Evolutionary conservation across 1,140 invertebrate genomes (phyloP).

Genomic region (Harpegnathos saltator): DNA sequence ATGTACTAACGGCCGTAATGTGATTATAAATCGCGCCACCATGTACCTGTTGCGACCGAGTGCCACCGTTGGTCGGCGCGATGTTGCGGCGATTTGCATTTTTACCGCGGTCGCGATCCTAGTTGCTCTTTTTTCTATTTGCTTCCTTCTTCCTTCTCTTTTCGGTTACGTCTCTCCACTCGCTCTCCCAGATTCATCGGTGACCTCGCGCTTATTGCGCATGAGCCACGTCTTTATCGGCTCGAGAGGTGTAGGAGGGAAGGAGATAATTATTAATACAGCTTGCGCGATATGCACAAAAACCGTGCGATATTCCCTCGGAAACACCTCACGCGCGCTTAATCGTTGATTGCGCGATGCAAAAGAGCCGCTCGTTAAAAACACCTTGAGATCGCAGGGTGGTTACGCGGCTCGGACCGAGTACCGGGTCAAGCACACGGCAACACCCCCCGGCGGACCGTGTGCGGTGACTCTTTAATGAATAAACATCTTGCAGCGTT

Average conservation of each 20-base stretch:
- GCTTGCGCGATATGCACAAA: constrained; percentile 51
- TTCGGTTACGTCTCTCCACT: neutral
- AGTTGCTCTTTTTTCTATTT: neutral
- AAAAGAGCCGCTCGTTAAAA: neutral
- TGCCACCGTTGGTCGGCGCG: neutral
- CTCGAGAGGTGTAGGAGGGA: no score
- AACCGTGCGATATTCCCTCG: no score
- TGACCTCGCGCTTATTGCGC: constrained; percentile 32
- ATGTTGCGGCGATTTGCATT: constrained; percentile 49
- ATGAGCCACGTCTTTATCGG: constrained; percentile 58
- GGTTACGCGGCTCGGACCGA: neutral
- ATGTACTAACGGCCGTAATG: constrained; percentile 52
- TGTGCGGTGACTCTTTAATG: constrained; percentile 19
- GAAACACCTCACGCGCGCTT: no score
- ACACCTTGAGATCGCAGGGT: no score
- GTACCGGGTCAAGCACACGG: neutral
- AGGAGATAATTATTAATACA: constrained; percentile 45
- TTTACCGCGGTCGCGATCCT: constrained; percentile 56
- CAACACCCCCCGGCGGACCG: neutral
- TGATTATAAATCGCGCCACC: constrained; percentile 57
- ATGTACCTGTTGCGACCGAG: constrained; percentile 60
- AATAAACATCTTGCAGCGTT: constrained; percentile 52
- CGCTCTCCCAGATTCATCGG: neutral
- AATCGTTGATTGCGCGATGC: neutral
- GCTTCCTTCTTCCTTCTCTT: neutral